Evolutionary conservation across 2,797 vertebrate genomes (phyloP), one percentile per base, ranked within the genome.

Genomic region (Clarias pachynema): DNA sequence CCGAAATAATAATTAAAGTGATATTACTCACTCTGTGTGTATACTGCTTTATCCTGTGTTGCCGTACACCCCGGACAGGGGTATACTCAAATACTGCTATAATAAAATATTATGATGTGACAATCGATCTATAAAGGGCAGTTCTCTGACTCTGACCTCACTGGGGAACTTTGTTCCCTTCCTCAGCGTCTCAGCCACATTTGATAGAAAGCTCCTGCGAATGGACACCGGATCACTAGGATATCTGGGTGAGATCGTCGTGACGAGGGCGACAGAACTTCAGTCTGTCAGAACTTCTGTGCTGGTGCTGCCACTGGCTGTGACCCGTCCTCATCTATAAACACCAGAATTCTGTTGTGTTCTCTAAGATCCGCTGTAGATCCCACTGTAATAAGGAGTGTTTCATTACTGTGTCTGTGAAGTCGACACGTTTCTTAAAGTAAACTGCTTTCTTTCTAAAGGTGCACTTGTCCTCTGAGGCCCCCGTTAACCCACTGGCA

Each of bases 351-450:
- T n/a, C 29, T 16, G 29, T 29, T 22, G 4, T 18, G 8, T 34
- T 4, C 26, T 14, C 29, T 8, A 4, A 40, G 34, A 24, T 34
- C 66, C 9, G 31, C 3, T 9, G 29, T 3, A 34, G 31, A 37
- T 14, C 5, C n/a, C 34, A 22, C 24, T 12, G 37, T 72, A 72
- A 34, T n/a, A 15, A 6, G 5, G 72, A 88, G 83, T 59, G 75
- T 65, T 87, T 86, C 68, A 81, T 86, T 86, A 86, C 26, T 15
- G 29, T 72, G 59, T 80, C 66, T 78, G 59, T 20, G 77, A 79
- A 80, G 82, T 69, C 14, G 63, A 34, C 84, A 85, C 63, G 59
- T 22, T 44, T 86, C 84, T 87, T 90, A 77, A 89, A 87, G 4
- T 74, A 40, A 80, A 75, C 69, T 69, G 34, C 60, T 79, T 65